Percentiles rank a stretch among this genome's conserved stretches.
Evolutionary conservation across 2,797 vertebrate species (phyloP).

Genomic region (Lophius americanus): DNA sequence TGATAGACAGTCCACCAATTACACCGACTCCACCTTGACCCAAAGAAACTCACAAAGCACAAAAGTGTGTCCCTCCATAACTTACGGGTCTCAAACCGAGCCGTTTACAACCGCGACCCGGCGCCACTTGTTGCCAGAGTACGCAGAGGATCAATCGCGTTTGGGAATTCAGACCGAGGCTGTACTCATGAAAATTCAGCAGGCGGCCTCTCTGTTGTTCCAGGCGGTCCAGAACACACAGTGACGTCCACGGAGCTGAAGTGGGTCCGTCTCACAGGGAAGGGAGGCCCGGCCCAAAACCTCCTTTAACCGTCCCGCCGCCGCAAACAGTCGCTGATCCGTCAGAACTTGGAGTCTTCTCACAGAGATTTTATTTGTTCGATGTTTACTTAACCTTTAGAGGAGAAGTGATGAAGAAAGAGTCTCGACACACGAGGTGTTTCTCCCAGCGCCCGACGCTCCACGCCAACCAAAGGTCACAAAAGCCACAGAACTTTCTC

Average conservation of each 20-base stretch:
- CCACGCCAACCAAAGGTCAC: no score
- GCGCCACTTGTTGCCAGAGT: slow-evolving; percentile 72
- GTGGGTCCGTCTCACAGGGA: slow-evolving; percentile 58
- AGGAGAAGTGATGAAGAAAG: no score
- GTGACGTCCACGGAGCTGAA: slow-evolving; percentile 63
- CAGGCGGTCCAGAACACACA: slow-evolving; percentile 60
- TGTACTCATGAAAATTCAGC: slow-evolving; percentile 83
- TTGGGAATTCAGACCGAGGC: slow-evolving; percentile 54
- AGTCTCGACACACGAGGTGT: no score
- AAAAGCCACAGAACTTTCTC: no score
- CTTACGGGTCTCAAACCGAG: slow-evolving; percentile 70
- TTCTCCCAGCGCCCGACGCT: no score
- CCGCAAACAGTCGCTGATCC: slow-evolving; percentile 64
- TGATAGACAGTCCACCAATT: slow-evolving; percentile 61
- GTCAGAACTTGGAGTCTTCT: no score
- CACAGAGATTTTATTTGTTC: slow-evolving; percentile 50
- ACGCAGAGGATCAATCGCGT: slow-evolving; percentile 77
- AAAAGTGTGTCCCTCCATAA: slow-evolving; percentile 81
- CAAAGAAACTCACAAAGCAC: slow-evolving; percentile 56
- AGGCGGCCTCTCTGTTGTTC: slow-evolving; percentile 71
- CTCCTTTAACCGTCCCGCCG: slow-evolving; percentile 41
- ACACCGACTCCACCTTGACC: slow-evolving; percentile 69
- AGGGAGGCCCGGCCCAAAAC: slow-evolving; percentile 53
- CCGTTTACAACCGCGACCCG: slow-evolving; percentile 70
- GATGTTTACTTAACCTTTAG: slow-evolving; percentile 58